Conservation (phyloP, 2,113 vertebrate genomes). For the Leptobrachium ailaonicum region DNA sequence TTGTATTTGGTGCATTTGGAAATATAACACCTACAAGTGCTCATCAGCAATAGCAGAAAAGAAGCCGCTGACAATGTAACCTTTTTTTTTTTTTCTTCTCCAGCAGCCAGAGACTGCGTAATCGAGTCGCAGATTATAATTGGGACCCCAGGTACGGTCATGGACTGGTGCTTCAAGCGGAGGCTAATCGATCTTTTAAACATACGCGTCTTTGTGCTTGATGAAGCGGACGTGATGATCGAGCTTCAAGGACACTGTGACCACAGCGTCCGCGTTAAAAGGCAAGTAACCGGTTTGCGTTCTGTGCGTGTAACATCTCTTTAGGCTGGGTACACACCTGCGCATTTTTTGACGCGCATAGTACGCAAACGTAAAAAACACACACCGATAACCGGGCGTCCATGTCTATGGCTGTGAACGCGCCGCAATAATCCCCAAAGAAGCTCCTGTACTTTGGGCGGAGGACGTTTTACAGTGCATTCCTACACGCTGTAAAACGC, state of each 20-base stretch:
- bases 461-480: no score
- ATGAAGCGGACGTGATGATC: slow-evolving; percentile 75
- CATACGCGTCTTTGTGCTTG: slow-evolving; percentile 69
- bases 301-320: neutral
- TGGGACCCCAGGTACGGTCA: slow-evolving; percentile 66
- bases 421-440: no score
- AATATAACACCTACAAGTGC: no score
- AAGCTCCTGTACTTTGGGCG: no score
- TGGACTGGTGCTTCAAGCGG: slow-evolving; percentile 75
- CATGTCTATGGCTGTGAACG: no score
- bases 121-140: slow-evolving; percentile 71
- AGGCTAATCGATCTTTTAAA: slow-evolving; percentile 56
- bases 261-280: slow-evolving; percentile 72
- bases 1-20: no score
- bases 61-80: neutral
- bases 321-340: neutral
- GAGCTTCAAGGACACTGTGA: slow-evolving; percentile 64
- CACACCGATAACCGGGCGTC: no score
- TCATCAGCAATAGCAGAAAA: no score
- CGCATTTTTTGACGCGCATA: no score
- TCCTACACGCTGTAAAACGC: no score
- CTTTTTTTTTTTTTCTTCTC: neutral
- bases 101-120: slow-evolving; percentile 54
- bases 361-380: no score
- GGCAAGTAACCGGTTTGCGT: slow-evolving; percentile 51